Base-by-base conservation (phyloP, 1,140 invertebrate genomes). In the Babylonia areolata region DNA sequence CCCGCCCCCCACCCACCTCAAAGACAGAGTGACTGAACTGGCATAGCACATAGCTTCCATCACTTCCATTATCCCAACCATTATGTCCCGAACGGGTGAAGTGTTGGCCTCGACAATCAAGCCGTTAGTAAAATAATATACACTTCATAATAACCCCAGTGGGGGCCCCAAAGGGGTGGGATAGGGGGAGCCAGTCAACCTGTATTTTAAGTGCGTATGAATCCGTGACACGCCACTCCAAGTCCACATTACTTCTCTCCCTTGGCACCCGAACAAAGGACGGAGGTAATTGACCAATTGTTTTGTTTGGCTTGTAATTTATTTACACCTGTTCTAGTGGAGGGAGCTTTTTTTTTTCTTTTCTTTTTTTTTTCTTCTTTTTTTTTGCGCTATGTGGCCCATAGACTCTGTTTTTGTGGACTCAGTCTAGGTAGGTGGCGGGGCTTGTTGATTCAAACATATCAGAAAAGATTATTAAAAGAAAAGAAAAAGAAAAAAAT, bases 271-370 rank as follows among this genome's bases (percentile, higher is more conserved):
- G n/a, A n/a, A 80, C 78, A 80, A 80, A 54, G 23, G n/a, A 6
- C 23, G 40, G 58, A 23, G 39, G 42, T 80, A 80, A 80, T 80
- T 80, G 78, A 80, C 78, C 78, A 80, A 80, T 80, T 80, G 78
- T 80, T 58, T 58, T 80, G 78, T 80, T 80, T 80, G 40, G 23
- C 40, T 80, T 54, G 46, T 80, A 58, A 54, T 80, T 80, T 54
- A 54, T 80, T 80, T 80, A 80, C 78, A 80, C 78, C 78, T 80
- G 78, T 58, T 80, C 78, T 54, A 54, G 78, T 54, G 78, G 78
- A 1, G 78, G 20, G 23, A 58, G 78, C 78, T 31, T 54, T 51
- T 54, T 77, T n/a, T 35, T n/a, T 5, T 37, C 6, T 64, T 23
- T 64, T 64, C 23, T 64, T 64, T 64, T 64, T 28, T 64, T 64